Percentiles rank a stretch among this genome's conserved stretches.
Evolutionary conservation across 2,113 vertebrate species (phyloP).

Genomic region (Ailurus styani): DNA sequence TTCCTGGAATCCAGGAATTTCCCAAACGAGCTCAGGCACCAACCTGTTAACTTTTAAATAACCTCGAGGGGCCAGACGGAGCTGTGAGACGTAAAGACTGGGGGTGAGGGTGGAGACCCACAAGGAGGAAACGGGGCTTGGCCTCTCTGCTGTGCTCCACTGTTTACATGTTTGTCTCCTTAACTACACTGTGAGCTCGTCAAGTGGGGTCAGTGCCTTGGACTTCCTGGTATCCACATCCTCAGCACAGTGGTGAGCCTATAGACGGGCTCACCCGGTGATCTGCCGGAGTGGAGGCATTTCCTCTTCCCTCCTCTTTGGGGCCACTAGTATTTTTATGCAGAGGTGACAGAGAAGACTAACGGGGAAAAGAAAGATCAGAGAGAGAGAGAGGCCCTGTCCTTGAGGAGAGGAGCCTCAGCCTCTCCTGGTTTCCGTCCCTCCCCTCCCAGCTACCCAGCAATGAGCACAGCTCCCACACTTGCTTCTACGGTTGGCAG

Average conservation of each 20-base stretch:
- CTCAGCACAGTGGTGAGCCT: neutral
- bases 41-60: neutral
- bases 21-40: constrained; percentile 34
- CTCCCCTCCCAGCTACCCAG: neutral
- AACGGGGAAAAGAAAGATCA: neutral
- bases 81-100: neutral
- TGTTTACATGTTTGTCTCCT: neutral
- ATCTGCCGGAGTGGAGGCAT: neutral
- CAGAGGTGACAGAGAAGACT: neutral
- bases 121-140: neutral
- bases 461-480: neutral
- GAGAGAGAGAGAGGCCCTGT: neutral
- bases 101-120: neutral
- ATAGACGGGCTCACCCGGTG: neutral
- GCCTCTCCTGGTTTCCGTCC: neutral
- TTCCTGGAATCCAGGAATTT: constrained; percentile 73
- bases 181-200: neutral
- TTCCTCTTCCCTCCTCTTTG: neutral
- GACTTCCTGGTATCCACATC: neutral
- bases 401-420: neutral
- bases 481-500: neutral
- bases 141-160: neutral
- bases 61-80: neutral
- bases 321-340: neutral
- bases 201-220: neutral